These are phyloP conservation scores for Sinocyclocheilus anophthalmus DNA, from an alignment of 2,113 vertebrate species.

Conservation along the genomic window DNA sequence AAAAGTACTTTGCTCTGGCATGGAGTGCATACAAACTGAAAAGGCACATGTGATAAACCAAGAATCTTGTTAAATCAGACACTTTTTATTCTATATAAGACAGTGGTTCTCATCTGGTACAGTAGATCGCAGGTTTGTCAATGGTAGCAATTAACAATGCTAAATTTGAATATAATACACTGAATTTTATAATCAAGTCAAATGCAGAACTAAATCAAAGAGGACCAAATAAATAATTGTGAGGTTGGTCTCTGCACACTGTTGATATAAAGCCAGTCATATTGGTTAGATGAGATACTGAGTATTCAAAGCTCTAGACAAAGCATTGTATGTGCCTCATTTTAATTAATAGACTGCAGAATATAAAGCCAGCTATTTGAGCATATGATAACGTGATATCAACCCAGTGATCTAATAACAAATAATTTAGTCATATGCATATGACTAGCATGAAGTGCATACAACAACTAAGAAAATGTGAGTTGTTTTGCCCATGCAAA, in stretches of 20 bases:
- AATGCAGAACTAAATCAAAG: background rate
- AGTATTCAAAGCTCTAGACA: background rate
- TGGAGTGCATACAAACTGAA: background rate
- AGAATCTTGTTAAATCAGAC: background rate
- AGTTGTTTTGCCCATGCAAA: background rate
- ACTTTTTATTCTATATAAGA: background rate
- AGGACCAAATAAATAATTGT: background rate
- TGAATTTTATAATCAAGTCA: background rate
- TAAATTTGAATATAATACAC: background rate
- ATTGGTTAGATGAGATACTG: background rate
- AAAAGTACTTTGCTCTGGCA: background rate
- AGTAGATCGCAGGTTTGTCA: background rate
- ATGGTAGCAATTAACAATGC: background rate
- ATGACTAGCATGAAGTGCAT: background rate
- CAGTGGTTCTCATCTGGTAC: background rate
- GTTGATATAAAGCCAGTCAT: background rate
- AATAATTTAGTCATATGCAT: background rate
- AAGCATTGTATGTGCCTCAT: background rate
- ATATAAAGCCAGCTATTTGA: background rate
- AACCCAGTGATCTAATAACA: constrained; percentile 2
- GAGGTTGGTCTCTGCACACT: background rate
- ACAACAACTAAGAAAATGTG: background rate
- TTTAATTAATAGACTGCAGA: background rate
- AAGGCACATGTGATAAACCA: too few species aligned
- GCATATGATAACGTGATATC: background rate